Percentiles rank a stretch among this genome's conserved stretches.
Conservation (phyloP, 2,888 invertebrate species). For the Dynastes maya region DNA sequence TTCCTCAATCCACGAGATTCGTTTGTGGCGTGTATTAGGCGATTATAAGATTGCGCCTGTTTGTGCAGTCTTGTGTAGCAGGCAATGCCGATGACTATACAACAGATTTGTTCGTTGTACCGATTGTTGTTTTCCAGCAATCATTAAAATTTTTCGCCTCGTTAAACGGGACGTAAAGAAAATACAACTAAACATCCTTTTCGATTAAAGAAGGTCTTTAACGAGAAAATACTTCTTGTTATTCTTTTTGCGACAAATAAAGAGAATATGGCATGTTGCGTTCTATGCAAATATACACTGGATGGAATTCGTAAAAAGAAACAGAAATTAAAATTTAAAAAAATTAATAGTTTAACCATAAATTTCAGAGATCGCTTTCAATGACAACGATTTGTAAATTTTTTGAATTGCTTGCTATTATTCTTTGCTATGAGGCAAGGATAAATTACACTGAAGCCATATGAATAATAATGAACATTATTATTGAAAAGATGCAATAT, state of each 20-base stretch:
- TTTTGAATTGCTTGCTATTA: too few relatives aligned
- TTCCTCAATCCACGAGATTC: conserved; percentile 11
- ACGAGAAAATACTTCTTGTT: neutral
- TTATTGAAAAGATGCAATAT: too few relatives aligned
- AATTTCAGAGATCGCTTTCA: too few relatives aligned
- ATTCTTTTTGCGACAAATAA: neutral
- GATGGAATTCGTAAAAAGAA: too few relatives aligned
- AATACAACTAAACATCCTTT: conserved; percentile 1
- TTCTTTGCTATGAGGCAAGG: too few relatives aligned
- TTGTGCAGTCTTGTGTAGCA: neutral
- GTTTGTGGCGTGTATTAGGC: conserved; percentile 23
- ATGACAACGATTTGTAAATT: too few relatives aligned
- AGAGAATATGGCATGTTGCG: neutral
- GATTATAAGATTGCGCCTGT: conserved; percentile 7
- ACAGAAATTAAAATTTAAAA: too few relatives aligned
- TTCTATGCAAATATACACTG: too few relatives aligned
- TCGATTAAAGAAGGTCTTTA: conserved; percentile 10
- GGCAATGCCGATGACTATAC: neutral
- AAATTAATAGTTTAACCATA: too few relatives aligned
- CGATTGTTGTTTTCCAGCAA: conserved; percentile 21
- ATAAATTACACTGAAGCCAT: too few relatives aligned
- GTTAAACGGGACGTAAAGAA: conserved; percentile 18
- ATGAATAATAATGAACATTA: too few relatives aligned
- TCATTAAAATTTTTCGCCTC: conserved; percentile 35
- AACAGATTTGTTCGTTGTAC: conserved; percentile 18